phyloP scores from a whole-genome alignment of 2,888 invertebrate genomes.

The Leucoma salicis region DNA sequence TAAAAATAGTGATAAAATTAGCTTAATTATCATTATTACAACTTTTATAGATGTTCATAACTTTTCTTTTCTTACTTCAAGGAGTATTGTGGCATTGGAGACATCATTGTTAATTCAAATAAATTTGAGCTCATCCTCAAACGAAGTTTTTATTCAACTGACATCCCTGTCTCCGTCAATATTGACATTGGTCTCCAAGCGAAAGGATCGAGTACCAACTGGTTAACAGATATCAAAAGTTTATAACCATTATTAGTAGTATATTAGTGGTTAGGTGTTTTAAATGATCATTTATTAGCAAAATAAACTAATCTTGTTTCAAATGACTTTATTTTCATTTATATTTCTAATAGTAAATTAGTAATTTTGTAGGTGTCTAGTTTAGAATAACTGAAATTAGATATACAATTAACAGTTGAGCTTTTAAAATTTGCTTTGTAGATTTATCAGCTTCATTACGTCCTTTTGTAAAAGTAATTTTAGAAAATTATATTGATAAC shows the following conservation, averaged over 20 bases:
- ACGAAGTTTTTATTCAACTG: conserved; percentile 72
- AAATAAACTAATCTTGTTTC: conserved; percentile 30
- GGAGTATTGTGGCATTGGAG: conserved; percentile 81
- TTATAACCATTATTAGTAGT: conserved; percentile 16
- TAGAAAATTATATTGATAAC: conserved; percentile 13
- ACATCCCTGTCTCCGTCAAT: conserved; percentile 41
- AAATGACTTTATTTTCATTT: conserved; percentile 29
- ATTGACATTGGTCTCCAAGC: conserved; percentile 37
- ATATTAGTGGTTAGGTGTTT: conserved; percentile 27
- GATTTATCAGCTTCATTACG: conserved; percentile 55
- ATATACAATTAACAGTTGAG: conserved; percentile 64
- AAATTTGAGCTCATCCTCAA: conserved; percentile 80
- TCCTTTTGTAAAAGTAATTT: conserved; percentile 56
- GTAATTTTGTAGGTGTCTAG: conserved; percentile 63
- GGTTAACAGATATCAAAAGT: conserved; percentile 9
- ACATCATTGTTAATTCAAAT: conserved; percentile 82
- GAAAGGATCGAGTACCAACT: conserved; percentile 15
- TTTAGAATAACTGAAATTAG: conserved; percentile 64
- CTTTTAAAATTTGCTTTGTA: conserved; percentile 70
- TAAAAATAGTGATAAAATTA: conserved; percentile 81
- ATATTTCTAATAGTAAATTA: conserved; percentile 54
- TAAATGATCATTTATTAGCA: conserved; percentile 26
- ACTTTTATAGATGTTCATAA: conserved; percentile 82
- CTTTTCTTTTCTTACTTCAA: conserved; percentile 81
- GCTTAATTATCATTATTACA: conserved; percentile 82